phyloP scores from a whole-genome alignment of 2,888 invertebrate species.

The Notodonta dromedarius region DNA sequence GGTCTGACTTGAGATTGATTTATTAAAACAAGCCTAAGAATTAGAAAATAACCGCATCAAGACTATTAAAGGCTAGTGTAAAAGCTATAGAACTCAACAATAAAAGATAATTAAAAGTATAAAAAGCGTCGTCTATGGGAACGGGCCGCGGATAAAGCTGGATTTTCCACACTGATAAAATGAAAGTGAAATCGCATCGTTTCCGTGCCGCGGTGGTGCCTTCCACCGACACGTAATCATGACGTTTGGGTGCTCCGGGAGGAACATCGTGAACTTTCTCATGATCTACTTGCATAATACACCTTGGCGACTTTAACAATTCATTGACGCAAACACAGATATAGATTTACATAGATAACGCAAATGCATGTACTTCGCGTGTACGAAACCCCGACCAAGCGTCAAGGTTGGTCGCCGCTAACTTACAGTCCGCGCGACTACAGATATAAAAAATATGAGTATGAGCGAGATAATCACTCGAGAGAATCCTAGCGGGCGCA shows the following conservation, averaged over 20 bases:
- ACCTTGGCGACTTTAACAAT: neutral
- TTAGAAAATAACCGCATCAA: neutral
- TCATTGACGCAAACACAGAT: neutral
- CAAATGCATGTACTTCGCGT: too few species aligned
- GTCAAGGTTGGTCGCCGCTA: too few species aligned
- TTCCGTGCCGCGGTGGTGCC: slow-evolving; percentile 57
- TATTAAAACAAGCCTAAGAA: neutral
- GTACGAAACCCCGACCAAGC: too few species aligned
- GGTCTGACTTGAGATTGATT: too few species aligned
- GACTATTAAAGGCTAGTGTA: slow-evolving; percentile 3
- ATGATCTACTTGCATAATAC: neutral
- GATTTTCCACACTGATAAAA: slow-evolving; percentile 68
- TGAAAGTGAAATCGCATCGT: slow-evolving; percentile 72
- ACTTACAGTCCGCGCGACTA: too few species aligned
- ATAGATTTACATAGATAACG: too few species aligned
- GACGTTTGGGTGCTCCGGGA: slow-evolving; percentile 22
- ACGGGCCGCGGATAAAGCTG: slow-evolving; percentile 39
- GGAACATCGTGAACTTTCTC: slow-evolving; percentile 8
- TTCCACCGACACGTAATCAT: slow-evolving; percentile 49
- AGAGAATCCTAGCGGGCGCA: too few species aligned
- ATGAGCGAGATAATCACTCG: too few species aligned
- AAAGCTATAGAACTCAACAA: slow-evolving; percentile 7
- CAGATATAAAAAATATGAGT: too few species aligned
- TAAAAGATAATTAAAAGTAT: slow-evolving; percentile 20
- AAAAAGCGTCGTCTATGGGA: slow-evolving; percentile 32